Evolutionary conservation across 2,113 vertebrate species (phyloP).

Genomic region (Rhagologus leucostigma): DNA sequence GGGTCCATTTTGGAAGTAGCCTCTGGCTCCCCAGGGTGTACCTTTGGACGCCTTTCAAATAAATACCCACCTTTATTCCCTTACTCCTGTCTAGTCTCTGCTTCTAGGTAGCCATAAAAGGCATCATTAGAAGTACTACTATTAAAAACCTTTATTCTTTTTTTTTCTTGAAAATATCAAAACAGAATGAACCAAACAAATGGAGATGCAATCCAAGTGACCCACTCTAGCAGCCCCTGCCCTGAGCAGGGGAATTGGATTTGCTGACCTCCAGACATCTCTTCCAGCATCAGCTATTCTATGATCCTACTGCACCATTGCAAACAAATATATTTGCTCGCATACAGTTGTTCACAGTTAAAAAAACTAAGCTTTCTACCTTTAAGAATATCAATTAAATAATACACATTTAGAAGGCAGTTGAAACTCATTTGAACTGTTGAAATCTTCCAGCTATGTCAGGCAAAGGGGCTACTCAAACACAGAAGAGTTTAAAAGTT

Average conservation of each 20-base stretch:
- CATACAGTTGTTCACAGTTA: background rate
- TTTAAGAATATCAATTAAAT: background rate
- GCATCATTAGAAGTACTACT: background rate
- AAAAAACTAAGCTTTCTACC: accelerated
- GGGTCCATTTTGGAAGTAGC: too few relatives aligned
- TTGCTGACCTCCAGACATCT: background rate
- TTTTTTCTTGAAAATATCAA: background rate
- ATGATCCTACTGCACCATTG: background rate
- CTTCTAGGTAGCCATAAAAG: too few relatives aligned
- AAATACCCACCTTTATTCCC: too few relatives aligned
- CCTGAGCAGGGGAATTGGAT: background rate
- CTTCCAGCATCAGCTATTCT: background rate
- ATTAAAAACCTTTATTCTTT: background rate
- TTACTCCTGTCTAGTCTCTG: too few relatives aligned
- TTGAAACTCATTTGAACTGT: background rate
- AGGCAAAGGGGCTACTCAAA: background rate
- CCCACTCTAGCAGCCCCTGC: background rate
- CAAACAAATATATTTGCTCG: background rate
- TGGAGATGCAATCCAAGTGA: background rate
- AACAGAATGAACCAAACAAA: background rate
- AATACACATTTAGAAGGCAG: background rate
- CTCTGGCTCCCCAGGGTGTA: too few relatives aligned
- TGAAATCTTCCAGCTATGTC: background rate
- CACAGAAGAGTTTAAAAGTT: background rate
- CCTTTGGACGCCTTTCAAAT: too few relatives aligned